Evolutionary conservation across 1,140 invertebrate genomes (phyloP), one percentile per base, ranked within the genome.

Genomic region (Drosophila pruinosa): DNA sequence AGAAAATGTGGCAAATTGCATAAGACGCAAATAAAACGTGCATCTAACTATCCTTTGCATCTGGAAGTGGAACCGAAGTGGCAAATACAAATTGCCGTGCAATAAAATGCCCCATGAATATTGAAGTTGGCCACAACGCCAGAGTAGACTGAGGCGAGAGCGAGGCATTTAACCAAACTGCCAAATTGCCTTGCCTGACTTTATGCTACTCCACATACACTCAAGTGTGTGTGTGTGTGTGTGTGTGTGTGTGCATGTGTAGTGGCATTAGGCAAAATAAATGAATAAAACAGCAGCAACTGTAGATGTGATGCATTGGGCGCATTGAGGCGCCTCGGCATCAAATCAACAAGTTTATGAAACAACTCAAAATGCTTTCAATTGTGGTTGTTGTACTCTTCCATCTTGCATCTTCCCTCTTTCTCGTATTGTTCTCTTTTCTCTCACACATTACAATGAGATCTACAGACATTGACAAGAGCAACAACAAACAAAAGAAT

Each of bases 81-180:
- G 28, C 48, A 52, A 57, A 82, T 62, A 61, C 58, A 81, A 74
- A 65, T 34, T 31, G 48, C 76, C 31, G 10, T 38, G 59, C 56
- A 59, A 78, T 79, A 80, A 79, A 78, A 81, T 61, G 58, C 28
- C 58, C 67, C 77, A 82, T 78, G 74, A 75, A 78, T 82, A 77
- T 72, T 67, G 8, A 41, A 26, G 50, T 24, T 56, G 36, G 24
- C 52, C 28, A 45, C 38, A 50, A 50, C 41, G 7, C 14, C 10
- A 63, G 56, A 31, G 26, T 7, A 26, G 26, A 26, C 26, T 26
- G 26, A 31, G 73, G 52, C 58, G 72, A 59, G 38, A 12, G 12
- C 63, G 26, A 77, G 69, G 65, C 48, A 45, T 54, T 54, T 56
- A 70, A 72, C 36, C 63, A 79, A 85, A 85, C 73, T 64, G 72